Base-by-base conservation (phyloP, 2,113 vertebrate genomes). In the Malurus melanocephalus region DNA sequence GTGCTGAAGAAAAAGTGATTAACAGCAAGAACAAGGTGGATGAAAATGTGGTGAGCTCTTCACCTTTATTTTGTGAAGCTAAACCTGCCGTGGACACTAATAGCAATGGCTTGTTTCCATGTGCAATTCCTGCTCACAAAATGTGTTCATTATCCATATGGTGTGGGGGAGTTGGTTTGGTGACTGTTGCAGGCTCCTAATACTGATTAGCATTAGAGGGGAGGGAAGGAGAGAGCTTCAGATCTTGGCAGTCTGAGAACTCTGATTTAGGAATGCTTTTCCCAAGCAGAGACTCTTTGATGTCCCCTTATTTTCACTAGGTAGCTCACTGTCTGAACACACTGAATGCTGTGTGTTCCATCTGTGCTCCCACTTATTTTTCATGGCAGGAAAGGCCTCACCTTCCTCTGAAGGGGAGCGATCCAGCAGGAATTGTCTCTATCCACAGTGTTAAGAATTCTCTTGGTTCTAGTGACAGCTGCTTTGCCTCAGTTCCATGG, bases 1-100 rank as follows among this genome's bases (percentile, higher is more conserved):
- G 99, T 0, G 97, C 98, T 0, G 99, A 99, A 91, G 99, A 99
- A 90, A 98, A 98, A 93, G 97, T 98, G 90, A 98, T 99, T 93
- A 99, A 99, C 98, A 98, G 97, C 97, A 99, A 99, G 96, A 98
- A 97, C 87, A 98, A 98, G 95, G 97, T 98, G 91, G 98, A 98
- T 85, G 96, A 98, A 80, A 98, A 98, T 40, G 97, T 99, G 98
- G 99, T 99, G 96, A 98, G 98, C 82, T 40, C 11, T 46, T 74
- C 71, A 48, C 82, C 28, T 80, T 66, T 69, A 17, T 48, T 85
- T 73, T 57, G n/a, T 38, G 32, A 65, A 60, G 59, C 8, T 43
- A 18, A 89, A 38, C 46, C 42, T 43, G 40, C 60, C 1, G 1
- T 19, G 75, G 85, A 61, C 73, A 38, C 35, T 42, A 52, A 73